A percentile compares a stretch with the other conserved stretches of the same genome.
phyloP scores from a whole-genome alignment of 2,797 vertebrate species.

The Myotis daubentonii region DNA sequence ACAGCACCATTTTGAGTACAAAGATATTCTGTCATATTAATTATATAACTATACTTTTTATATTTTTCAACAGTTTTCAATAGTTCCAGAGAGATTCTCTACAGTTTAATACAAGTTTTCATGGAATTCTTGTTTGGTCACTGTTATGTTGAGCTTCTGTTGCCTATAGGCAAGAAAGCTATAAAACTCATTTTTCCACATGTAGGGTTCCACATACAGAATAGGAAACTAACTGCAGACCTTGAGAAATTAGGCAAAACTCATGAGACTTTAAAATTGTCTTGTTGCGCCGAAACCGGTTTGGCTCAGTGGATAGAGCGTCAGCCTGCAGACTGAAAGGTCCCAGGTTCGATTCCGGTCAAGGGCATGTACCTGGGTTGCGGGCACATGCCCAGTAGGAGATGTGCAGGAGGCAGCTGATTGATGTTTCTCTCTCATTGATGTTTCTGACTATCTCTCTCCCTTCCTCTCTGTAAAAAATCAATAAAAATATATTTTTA shows the following conservation, averaged over 20 bases:
- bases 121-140: background rate
- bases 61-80: background rate
- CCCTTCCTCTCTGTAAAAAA: too few species aligned
- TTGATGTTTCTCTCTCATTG: too few species aligned
- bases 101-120: background rate
- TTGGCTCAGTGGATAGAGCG: too few species aligned
- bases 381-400: too few species aligned
- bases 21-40: background rate
- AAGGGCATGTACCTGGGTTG: too few species aligned
- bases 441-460: too few species aligned
- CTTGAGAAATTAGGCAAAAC: slow-evolving; percentile 1
- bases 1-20: slow-evolving; percentile 4
- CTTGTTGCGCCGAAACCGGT: too few species aligned
- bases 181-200: background rate
- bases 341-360: too few species aligned
- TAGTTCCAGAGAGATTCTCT: background rate
- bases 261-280: background rate
- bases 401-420: too few species aligned
- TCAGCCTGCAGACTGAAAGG: too few species aligned
- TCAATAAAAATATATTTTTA: too few species aligned
- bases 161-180: background rate
- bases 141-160: background rate
- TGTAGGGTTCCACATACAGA: background rate
- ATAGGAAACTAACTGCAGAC: background rate
- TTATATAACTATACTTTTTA: background rate